A percentile compares a stretch with the other conserved stretches of the same genome.
phyloP scores from a whole-genome alignment of 2,797 vertebrate genomes.

The Acanthis flammea region DNA sequence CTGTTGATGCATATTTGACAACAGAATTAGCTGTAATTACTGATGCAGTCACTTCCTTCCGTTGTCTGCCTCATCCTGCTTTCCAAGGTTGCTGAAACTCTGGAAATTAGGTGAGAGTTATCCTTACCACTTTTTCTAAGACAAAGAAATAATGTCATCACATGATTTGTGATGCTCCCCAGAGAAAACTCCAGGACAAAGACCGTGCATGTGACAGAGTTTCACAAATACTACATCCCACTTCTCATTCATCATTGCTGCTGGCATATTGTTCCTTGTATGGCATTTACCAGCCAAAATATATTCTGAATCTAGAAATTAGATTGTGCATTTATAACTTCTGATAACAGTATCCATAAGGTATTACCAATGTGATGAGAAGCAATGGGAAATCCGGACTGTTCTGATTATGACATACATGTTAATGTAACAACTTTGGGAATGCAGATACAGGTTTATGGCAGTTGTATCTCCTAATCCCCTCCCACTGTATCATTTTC shows the following conservation, averaged over 20 bases:
- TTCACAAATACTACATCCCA: neutral
- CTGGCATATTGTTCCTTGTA: neutral
- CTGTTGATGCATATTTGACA: neutral
- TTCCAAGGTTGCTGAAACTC: neutral
- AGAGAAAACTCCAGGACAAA: neutral
- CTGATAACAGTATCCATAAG: neutral
- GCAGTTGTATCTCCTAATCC: neutral
- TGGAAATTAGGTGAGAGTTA: neutral
- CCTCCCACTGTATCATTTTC: neutral
- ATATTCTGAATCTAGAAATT: neutral
- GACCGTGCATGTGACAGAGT: accelerated
- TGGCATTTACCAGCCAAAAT: neutral
- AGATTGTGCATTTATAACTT: neutral
- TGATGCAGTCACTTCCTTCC: neutral
- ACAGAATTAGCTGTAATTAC: neutral
- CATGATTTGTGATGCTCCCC: neutral
- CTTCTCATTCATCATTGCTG: neutral
- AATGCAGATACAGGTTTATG: neutral
- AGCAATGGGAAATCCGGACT: neutral
- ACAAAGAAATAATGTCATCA: neutral
- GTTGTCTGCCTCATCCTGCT: neutral
- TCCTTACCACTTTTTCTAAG: neutral
- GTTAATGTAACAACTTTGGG: neutral
- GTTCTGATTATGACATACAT: neutral
- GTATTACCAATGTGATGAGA: neutral